Evolutionary conservation across 2,797 vertebrate species (phyloP).

Genomic region (Pygocentrus nattereri): DNA sequence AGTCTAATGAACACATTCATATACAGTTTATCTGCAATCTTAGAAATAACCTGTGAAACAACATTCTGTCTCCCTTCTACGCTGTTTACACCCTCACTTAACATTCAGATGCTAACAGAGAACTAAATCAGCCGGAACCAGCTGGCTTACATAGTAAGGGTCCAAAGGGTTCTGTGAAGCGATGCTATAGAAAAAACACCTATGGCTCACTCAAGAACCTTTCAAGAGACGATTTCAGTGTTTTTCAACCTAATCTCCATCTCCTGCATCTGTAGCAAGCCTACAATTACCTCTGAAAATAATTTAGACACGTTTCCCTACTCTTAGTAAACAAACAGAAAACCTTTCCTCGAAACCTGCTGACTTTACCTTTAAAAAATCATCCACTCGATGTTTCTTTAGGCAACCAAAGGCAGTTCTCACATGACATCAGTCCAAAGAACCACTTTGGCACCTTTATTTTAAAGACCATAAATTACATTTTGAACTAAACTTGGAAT

Average conservation of each 20-base stretch:
- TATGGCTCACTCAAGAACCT: not conserved
- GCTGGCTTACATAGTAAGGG: not conserved
- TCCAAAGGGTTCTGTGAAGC: not conserved
- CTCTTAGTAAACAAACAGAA: not conserved
- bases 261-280: not conserved
- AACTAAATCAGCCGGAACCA: not conserved
- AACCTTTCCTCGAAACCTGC: not conserved
- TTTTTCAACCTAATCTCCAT: too few relatives aligned
- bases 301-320: not conserved
- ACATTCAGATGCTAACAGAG: not conserved
- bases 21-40: conserved; percentile 11
- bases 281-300: not conserved
- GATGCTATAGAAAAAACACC: not conserved
- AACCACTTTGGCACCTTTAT: too few relatives aligned
- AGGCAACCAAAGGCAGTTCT: too few relatives aligned
- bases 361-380: not conserved
- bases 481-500: not conserved
- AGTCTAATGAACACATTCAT: conserved; percentile 44
- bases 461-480: not conserved
- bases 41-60: conserved; percentile 14
- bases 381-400: too few relatives aligned
- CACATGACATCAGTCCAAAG: too few relatives aligned
- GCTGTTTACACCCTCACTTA: not conserved
- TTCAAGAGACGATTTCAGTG: not conserved
- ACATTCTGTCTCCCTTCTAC: not conserved